Percentiles rank a stretch among this genome's conserved stretches.
Conservation (phyloP, 2,113 vertebrate genomes). For the Chionis minor region DNA sequence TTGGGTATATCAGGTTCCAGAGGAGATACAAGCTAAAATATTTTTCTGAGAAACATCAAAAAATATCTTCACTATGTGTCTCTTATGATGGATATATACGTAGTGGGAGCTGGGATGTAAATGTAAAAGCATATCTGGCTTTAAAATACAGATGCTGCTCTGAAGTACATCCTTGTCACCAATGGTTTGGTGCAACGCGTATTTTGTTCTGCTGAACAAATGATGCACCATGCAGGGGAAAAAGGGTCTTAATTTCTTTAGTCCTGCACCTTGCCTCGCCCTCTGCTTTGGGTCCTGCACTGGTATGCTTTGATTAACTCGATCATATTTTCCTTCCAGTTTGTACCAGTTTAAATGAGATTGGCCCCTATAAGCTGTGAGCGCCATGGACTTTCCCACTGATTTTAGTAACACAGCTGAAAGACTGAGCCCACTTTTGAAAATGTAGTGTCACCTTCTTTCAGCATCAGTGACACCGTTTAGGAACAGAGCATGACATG, state of each 20-base stretch:
- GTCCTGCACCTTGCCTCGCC: background rate
- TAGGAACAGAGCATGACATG: background rate
- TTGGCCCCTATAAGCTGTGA: background rate
- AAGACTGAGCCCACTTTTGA: background rate
- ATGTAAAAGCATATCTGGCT: background rate
- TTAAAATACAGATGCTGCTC: background rate
- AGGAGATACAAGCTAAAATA: background rate
- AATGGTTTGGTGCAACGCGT: background rate
- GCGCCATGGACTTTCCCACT: background rate
- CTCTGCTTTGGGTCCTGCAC: background rate
- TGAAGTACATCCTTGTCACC: background rate
- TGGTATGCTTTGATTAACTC: background rate
- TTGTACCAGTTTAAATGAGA: background rate
- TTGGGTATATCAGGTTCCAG: background rate
- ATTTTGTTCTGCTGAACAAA: background rate
- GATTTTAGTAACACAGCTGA: background rate
- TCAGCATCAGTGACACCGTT: background rate
- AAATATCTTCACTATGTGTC: background rate
- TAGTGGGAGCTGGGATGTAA: background rate
- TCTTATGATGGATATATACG: background rate
- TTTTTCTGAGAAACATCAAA: background rate
- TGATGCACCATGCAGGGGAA: background rate
- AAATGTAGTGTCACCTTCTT: background rate
- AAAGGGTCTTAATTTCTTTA: background rate
- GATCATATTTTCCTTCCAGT: accelerated